A percentile compares a stretch with the other conserved stretches of the same genome.
These are phyloP conservation scores for Philhelius pedissequus DNA, from an alignment of 2,888 invertebrate genomes.

Conservation along the genomic window DNA sequence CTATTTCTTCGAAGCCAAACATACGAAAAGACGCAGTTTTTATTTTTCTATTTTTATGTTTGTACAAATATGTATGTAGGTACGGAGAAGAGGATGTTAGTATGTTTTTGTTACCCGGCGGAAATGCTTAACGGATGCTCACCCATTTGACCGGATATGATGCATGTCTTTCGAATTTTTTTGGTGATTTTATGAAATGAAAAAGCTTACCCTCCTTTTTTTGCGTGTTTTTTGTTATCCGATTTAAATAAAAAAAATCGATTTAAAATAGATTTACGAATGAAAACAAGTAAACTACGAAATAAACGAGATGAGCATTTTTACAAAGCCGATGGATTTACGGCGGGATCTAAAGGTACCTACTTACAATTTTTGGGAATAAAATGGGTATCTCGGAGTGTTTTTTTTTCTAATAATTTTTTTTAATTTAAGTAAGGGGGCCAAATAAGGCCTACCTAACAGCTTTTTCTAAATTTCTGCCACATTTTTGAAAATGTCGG, in stretches of 20 bases:
- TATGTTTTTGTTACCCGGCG: slow-evolving; percentile 30
- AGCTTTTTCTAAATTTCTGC: neutral
- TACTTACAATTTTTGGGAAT: too few relatives aligned
- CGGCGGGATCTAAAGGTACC: too few relatives aligned
- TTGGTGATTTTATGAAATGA: neutral
- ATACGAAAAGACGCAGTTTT: slow-evolving; percentile 46
- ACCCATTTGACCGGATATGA: slow-evolving; percentile 58
- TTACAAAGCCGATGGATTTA: too few relatives aligned
- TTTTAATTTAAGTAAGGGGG: neutral
- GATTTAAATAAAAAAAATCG: neutral
- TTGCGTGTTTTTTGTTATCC: neutral
- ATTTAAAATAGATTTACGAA: neutral
- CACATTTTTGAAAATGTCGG: neutral
- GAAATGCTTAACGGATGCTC: slow-evolving; percentile 56
- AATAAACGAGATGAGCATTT: too few relatives aligned
- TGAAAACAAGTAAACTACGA: too few relatives aligned
- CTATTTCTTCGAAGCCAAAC: slow-evolving; percentile 12
- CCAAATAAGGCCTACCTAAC: neutral
- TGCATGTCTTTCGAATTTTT: slow-evolving; percentile 40
- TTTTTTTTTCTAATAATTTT: too few relatives aligned
- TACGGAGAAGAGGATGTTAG: neutral
- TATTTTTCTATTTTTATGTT: neutral
- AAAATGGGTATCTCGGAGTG: too few relatives aligned
- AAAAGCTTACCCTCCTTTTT: neutral
- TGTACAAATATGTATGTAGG: neutral